Evolutionary conservation across 2,113 vertebrate genomes (phyloP).

Genomic region (Vimba vimba): DNA sequence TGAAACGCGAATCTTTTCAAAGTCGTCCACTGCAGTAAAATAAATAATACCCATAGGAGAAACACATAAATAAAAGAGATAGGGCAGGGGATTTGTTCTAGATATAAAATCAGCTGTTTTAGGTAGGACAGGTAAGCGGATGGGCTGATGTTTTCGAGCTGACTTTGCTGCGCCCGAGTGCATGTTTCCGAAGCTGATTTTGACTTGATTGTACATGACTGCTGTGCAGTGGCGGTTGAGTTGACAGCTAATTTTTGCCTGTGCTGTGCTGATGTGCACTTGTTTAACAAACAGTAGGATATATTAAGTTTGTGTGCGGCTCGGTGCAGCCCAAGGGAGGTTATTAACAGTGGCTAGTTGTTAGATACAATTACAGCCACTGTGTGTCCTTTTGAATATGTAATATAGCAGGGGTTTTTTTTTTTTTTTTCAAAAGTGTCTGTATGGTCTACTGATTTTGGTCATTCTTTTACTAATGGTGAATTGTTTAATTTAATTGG

Average conservation of each 20-base stretch:
- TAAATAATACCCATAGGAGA: constrained; percentile 34
- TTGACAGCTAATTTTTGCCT: constrained; percentile 39
- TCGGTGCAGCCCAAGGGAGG: constrained; percentile 16
- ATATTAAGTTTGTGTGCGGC: constrained; percentile 25
- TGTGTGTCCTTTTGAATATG: constrained; percentile 27
- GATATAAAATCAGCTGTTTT: constrained; percentile 21
- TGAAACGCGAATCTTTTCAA: constrained; percentile 64
- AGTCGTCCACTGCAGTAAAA: constrained; percentile 54
- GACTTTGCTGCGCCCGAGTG: not conserved
- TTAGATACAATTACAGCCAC: not conserved
- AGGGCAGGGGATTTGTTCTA: not conserved
- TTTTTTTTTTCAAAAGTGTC: not conserved
- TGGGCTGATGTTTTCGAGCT: constrained; percentile 18
- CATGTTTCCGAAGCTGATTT: not conserved
- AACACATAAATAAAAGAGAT: constrained; percentile 16
- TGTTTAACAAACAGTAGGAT: constrained; percentile 39
- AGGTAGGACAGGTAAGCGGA: constrained; percentile 28
- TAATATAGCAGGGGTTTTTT: not conserved
- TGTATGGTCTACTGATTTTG: not conserved
- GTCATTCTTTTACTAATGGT: not conserved
- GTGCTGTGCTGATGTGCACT: constrained; percentile 31
- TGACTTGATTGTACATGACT: constrained; percentile 28
- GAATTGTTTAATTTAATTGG: not conserved
- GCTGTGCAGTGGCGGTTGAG: not conserved
- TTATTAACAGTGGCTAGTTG: constrained; percentile 32